Evolutionary conservation across 2,888 invertebrate species (phyloP), one percentile per base, ranked within the genome.

Genomic region (Ommatoiulus sabulosus): DNA sequence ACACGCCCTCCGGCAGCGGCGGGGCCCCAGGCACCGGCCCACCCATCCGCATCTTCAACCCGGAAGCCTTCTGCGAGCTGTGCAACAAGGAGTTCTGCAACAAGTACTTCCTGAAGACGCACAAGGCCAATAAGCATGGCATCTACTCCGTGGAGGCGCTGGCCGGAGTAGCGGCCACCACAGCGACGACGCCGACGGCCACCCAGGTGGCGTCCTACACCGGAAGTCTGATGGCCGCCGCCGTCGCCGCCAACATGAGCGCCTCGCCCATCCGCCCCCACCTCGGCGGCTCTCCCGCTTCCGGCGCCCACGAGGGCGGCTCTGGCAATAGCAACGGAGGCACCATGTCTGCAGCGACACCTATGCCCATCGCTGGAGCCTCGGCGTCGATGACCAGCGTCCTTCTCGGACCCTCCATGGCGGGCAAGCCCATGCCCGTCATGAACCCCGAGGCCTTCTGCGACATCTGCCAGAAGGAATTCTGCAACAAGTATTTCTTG

Each of bases 51-150:
- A 89, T 89, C 87, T 90, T 90, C 87, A 89, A 89, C 93, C 97
- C 97, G 1, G 99, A 99, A 93, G 98, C 98, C 24, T 99, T 97
- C 93, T 99, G 99, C 93, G 97, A 98, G 92, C 94, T 98, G 89
- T 99, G 99, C 94, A 98, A 98, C 94, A 98, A 98, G 92, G 99
- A 99, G 93, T 99, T 99, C 93, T 99, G 99, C 94, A 98, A 99
- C 94, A 98, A 98, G 92, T 98, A 99, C 93, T 99, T 98, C 93
- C 94, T 99, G 44, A 98, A 99, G 93, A 99, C 99, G n/a, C 90
- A 90, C 88, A 90, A 90, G 85, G 90, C 90, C 15, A 90, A 90
- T 87, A 90, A 90, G 87, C 90, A 90, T 63, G 90, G 90, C 87
- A 89, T 90, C 63, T 90, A 90, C 20, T 89, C 89, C 7, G 87